These are phyloP conservation scores for Conus canariensis DNA, from an alignment of 2,888 invertebrate genomes.

Conservation along the genomic window DNA sequence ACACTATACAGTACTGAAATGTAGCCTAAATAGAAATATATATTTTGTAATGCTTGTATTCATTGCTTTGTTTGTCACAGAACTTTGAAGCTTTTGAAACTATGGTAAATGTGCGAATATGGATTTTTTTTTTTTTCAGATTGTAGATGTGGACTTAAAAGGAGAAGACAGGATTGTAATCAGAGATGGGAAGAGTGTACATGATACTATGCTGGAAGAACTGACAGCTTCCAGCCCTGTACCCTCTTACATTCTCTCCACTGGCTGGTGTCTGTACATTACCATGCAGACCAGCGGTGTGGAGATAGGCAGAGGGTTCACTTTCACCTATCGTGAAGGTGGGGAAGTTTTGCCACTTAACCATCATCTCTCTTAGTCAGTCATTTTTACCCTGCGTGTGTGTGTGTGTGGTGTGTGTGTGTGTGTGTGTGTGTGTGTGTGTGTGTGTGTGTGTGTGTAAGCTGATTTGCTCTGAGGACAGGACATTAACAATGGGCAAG, in stretches of 20 bases:
- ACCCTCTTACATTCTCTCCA: conserved; percentile 55
- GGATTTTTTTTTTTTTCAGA: conserved; percentile 48
- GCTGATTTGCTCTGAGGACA: too few species aligned
- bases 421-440: background rate
- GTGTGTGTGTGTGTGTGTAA: background rate
- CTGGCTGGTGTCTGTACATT: conserved; percentile 60
- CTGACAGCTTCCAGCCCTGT: conserved; percentile 42
- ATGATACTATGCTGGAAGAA: conserved; percentile 46
- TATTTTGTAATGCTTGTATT: too few species aligned
- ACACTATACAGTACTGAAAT: too few species aligned
- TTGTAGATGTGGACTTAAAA: conserved; percentile 56
- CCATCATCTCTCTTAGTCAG: too few species aligned
- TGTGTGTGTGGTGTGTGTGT: conserved; percentile 14
- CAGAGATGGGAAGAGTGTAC: conserved; percentile 59
- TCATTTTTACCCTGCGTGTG: background rate
- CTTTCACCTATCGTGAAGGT: conserved; percentile 64
- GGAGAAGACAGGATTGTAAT: conserved; percentile 57
- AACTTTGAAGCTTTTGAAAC: too few species aligned
- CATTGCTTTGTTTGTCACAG: too few species aligned
- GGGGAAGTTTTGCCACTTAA: conserved; percentile 4
- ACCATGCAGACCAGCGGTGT: conserved; percentile 56
- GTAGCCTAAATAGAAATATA: too few species aligned
- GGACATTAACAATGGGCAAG: too few species aligned
- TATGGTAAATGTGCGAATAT: too few species aligned
- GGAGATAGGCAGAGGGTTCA: conserved; percentile 53